Evolutionary conservation across 2,797 vertebrate genomes (phyloP).

Genomic region (Neostethus bicornis): DNA sequence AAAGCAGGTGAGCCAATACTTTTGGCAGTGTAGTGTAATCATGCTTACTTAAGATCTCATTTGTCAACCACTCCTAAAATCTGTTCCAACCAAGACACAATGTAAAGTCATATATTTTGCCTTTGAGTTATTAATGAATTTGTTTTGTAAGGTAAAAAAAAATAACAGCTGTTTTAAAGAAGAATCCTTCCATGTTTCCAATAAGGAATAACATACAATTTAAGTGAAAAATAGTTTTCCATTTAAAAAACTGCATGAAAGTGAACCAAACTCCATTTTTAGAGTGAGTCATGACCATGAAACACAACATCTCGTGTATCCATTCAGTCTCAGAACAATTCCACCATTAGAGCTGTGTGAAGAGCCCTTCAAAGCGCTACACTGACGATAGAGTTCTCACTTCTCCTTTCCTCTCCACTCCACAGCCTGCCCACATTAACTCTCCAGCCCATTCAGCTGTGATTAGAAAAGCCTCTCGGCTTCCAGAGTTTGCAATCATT

Average conservation of each 20-base stretch:
- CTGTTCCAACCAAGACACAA: too few relatives aligned
- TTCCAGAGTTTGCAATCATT: conserved; percentile 84
- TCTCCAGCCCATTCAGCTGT: conserved; percentile 78
- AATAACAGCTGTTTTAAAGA: neutral
- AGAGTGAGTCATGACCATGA: conserved; percentile 49
- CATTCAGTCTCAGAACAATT: conserved; percentile 76
- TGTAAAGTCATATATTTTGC: neutral
- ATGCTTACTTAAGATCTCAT: neutral
- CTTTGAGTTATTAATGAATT: neutral
- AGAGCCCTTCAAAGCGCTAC: conserved; percentile 68
- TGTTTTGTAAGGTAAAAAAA: neutral
- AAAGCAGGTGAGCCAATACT: too few relatives aligned
- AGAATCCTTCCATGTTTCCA: neutral
- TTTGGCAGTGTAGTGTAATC: too few relatives aligned
- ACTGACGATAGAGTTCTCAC: conserved; percentile 62
- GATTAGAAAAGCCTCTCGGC: conserved; percentile 83
- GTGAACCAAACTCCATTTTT: conserved; percentile 29
- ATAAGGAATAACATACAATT: neutral
- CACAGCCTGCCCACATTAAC: conserved; percentile 74
- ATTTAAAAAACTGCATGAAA: conserved; percentile 20
- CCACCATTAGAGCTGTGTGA: conserved; percentile 67
- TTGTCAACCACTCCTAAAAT: neutral
- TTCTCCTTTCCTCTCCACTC: conserved; percentile 68
- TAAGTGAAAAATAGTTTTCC: conserved; percentile 19
- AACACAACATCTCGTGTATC: conserved; percentile 58